Evolutionary conservation across 2,888 invertebrate species (phyloP), one percentile per base, ranked within the genome.

Genomic region (Plagodis pulveraria): DNA sequence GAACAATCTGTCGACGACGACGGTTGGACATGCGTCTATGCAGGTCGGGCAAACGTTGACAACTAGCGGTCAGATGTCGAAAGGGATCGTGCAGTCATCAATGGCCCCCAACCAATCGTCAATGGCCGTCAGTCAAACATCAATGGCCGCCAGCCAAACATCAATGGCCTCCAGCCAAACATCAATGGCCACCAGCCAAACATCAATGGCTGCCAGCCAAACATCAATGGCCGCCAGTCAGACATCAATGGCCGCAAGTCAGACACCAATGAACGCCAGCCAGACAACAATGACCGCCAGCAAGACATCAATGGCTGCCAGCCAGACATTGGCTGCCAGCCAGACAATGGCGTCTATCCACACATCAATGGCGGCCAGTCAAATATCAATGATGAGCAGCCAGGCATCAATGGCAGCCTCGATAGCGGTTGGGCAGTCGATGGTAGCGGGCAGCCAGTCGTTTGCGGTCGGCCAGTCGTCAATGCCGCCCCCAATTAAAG

Each of bases 401-500:
- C 36, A 36, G 9, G 5, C 36, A 10, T 40, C 40, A 10, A 40
- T 40, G 10, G 40, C 40, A 9, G 40, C 10, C 40, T 40, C 40
- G 40, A 40, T 40, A 40, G 40, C 10, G 10, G 40, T 40, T 10
- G 10, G 10, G 5, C 40, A 40, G 10, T 40, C 40, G 10, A 40
- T 40, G 10, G 10, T 10, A 40, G 5, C 7, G 36, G 40, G 8
- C 10, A 40, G 10, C 10, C 40, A 40, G 40, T 40, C 40, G 10
- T 5, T 65, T 6, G 53, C n/a, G 38, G 44, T 51, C 41, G 32
- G 50, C 11, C 58, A 56, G 41, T 65, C 78, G 11, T 77, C 83
- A 2, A 88, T 89, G 89, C 88, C 89, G 35, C 91, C 90, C 4
- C 91, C 90, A 0, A 73, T 83, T 71, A 80, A 87, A 41, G 68